phyloP scores from a whole-genome alignment of 2,888 invertebrate species.

The Marronus borbonicus region DNA sequence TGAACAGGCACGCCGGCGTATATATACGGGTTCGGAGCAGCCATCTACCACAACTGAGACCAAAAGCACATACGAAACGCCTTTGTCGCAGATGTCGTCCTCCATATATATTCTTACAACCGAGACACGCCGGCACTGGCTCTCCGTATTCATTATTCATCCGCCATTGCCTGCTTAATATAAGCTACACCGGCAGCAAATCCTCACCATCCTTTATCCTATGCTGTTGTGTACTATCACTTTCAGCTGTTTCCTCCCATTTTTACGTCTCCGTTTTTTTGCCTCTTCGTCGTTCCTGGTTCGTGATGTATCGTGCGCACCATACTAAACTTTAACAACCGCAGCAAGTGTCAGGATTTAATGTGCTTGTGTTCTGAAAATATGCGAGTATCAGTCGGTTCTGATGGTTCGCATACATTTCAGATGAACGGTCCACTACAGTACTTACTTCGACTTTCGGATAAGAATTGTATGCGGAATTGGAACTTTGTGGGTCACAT shows the following conservation, averaged over 20 bases:
- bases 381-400: slow-evolving; percentile 40
- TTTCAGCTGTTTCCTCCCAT: slow-evolving; percentile 50
- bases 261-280: slow-evolving; percentile 48
- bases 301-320: slow-evolving; percentile 41
- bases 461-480: slow-evolving; percentile 1
- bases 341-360: slow-evolving; percentile 48
- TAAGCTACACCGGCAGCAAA: slow-evolving; percentile 50
- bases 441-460: slow-evolving; percentile 15
- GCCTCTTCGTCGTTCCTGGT: slow-evolving; percentile 17
- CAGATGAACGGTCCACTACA: neutral
- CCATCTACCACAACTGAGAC: slow-evolving; percentile 36
- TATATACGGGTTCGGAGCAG: slow-evolving; percentile 34
- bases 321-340: slow-evolving; percentile 46
- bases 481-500: neutral
- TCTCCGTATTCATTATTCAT: slow-evolving; percentile 52
- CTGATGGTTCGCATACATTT: slow-evolving; percentile 27
- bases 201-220: slow-evolving; percentile 52
- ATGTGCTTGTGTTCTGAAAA: slow-evolving; percentile 44
- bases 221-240: slow-evolving; percentile 46
- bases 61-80: slow-evolving; percentile 43
- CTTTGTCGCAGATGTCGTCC: slow-evolving; percentile 49
- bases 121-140: slow-evolving; percentile 29
- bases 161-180: slow-evolving; percentile 47
- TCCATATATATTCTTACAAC: slow-evolving; percentile 47
- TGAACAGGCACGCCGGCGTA: slow-evolving; percentile 11